phyloP scores from a whole-genome alignment of 2,797 vertebrate species.

The Chelonia mydas region DNA sequence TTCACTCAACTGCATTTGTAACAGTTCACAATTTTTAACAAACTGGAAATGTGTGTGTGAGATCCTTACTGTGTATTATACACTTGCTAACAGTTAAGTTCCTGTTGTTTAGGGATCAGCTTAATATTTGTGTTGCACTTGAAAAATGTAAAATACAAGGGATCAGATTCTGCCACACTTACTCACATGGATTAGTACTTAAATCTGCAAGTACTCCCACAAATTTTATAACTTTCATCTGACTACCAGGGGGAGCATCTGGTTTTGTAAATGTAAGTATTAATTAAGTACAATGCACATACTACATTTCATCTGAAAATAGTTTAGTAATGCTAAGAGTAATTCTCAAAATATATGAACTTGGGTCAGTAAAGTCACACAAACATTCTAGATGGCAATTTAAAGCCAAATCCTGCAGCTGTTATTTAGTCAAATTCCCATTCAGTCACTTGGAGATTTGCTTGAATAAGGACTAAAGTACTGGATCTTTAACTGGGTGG shows the following conservation, averaged over 20 bases:
- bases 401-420: not conserved
- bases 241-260: too few species aligned
- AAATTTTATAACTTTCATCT: not conserved
- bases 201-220: not conserved
- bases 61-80: not conserved
- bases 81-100: not conserved
- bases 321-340: too few species aligned
- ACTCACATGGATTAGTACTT: not conserved
- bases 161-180: not conserved
- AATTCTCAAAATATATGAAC: not conserved
- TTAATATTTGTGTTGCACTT: not conserved
- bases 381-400: not conserved
- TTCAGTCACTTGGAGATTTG: not conserved
- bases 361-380: not conserved
- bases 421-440: not conserved
- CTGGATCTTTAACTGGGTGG: not conserved
- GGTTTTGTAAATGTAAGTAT: not conserved
- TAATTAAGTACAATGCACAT: not conserved
- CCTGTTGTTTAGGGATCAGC: not conserved
- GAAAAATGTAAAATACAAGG: not conserved
- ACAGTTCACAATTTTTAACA: not conserved
- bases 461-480: not conserved
- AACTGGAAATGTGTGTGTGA: not conserved
- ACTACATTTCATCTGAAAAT: not conserved
- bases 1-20: not conserved